Base-by-base conservation (phyloP, 1,140 invertebrate species). In the Caenorhabditis remanei region DNA sequence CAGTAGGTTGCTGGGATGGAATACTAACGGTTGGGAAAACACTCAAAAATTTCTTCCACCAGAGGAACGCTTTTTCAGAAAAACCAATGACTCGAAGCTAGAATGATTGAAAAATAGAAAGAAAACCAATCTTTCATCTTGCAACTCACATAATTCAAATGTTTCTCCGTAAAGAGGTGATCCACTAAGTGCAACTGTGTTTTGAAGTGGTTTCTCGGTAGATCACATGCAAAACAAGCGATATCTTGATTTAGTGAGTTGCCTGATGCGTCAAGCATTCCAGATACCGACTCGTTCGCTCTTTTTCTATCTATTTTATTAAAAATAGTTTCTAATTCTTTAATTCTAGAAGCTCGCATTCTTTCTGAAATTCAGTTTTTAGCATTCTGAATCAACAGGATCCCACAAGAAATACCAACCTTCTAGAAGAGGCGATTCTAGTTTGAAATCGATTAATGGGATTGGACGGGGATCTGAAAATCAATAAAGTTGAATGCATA, bases 211-310 rank as follows among this genome's bases (percentile, higher is more conserved):
- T 58, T 58, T 58, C n/a, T 58, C 0, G 55, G 55, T 19, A 58
- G 55, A 58, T 58, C n/a, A 58, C 55, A 58, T 19, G 55, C 55
- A 58, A 58, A 58, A 58, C 55, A 58, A 53, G 50, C 55, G 55
- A 53, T 4, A 53, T 53, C 16, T 16, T 53, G 50, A 53, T 53
- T 9, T 13, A 53, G 50, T 13, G 16, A 16, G 9, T 9, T 53
- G 1, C 50, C 50, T 13, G 50, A 53, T 13, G 50, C 50, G 50
- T 0, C 4, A 53, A 53, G 50, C 9, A 53, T 53, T 53, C 50
- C 50, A 53, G 50, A 53, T 9, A 53, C 32, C 32, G 32, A 32
- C 32, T 32, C 32, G 0, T 32, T 32, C 32, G 32, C 32, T 32
- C 2, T 32, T 32, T 32, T 32, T 32, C 32, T 32, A 2, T 32